Percentiles rank a stretch among this genome's conserved stretches.
These are phyloP conservation scores for Spilarctia lutea DNA, from an alignment of 2,888 invertebrate species.

Conservation along the genomic window DNA sequence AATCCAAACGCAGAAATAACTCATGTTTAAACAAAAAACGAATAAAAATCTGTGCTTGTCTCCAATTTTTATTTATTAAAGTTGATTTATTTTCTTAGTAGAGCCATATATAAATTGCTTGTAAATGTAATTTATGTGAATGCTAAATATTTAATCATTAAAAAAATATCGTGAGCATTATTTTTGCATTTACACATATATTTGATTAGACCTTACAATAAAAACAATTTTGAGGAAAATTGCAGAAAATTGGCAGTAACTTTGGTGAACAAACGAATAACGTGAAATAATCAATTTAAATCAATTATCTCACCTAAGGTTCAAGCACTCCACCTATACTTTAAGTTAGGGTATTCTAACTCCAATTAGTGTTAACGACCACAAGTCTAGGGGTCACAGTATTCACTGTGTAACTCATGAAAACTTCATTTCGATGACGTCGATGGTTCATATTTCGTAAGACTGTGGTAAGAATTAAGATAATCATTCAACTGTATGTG, in stretches of 20 bases:
- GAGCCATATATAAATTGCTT: no score
- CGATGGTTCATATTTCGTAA: not conserved
- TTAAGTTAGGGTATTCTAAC: slow-evolving; percentile 19
- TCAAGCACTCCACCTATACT: slow-evolving; percentile 18
- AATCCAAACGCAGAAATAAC: no score
- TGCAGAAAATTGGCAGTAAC: not conserved
- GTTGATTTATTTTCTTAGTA: no score
- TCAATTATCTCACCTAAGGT: not conserved
- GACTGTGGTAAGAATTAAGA: no score
- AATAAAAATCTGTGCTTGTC: no score
- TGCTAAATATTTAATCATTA: no score
- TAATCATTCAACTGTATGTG: not conserved
- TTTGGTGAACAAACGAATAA: not conserved
- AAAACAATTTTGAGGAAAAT: no score
- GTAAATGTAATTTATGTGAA: not conserved
- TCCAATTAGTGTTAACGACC: slow-evolving; percentile 26
- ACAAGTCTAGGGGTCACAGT: slow-evolving; percentile 16
- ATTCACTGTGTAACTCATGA: slow-evolving; percentile 20
- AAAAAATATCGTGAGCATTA: no score
- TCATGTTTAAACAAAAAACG: no score
- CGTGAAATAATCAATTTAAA: not conserved
- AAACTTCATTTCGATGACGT: not conserved
- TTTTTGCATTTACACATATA: no score
- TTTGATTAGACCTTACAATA: not conserved
- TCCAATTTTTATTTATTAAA: no score